Conservation (phyloP, 1,140 invertebrate genomes). For the Orchestia grillus region DNA sequence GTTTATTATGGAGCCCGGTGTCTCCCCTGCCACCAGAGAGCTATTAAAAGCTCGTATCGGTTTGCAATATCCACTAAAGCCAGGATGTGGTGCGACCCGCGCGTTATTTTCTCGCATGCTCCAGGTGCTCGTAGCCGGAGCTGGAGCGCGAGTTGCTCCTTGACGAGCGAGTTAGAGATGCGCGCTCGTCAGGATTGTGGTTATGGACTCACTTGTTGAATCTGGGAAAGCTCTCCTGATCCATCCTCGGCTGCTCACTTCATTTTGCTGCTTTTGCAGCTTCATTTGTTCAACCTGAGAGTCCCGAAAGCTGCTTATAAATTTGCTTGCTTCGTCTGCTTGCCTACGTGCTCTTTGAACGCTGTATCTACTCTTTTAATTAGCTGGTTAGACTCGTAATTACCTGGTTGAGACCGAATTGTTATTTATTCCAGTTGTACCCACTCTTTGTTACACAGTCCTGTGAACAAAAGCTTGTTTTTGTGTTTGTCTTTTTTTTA, state of each 20-base stretch:
- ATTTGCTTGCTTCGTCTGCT: background rate
- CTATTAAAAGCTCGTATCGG: conserved; percentile 7
- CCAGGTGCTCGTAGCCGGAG: background rate
- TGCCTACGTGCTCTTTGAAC: background rate
- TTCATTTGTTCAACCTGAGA: background rate
- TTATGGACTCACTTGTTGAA: background rate
- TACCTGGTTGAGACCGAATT: no score
- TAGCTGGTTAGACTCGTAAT: no score
- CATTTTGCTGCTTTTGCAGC: background rate
- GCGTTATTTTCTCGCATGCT: background rate
- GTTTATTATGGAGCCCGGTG: background rate
- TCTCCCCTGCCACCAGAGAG: background rate
- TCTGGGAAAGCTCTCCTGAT: background rate
- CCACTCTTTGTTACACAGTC: no score
- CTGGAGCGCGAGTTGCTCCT: background rate
- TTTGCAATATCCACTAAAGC: conserved; percentile 1
- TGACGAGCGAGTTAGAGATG: background rate
- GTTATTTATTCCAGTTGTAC: no score
- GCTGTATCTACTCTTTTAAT: background rate
- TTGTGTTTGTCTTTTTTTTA: no score
- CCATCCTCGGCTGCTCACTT: background rate
- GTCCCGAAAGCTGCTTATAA: background rate
- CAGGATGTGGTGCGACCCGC: background rate
- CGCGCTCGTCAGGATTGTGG: background rate
- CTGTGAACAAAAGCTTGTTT: no score